Conservation (phyloP, 2,888 invertebrate genomes). For the Trissonchulus sp. region DNA sequence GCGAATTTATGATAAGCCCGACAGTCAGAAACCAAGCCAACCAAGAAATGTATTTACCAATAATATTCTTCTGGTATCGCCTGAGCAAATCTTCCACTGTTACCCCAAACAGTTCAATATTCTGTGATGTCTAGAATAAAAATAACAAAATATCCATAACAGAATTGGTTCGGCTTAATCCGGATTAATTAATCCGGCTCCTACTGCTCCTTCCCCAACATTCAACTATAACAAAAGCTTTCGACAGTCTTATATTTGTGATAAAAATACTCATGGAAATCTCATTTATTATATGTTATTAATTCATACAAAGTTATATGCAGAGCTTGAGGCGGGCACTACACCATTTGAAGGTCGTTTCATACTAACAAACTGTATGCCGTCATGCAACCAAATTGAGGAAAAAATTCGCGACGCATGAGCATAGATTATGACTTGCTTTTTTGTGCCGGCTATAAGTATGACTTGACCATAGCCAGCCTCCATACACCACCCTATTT, state of each 20-base stretch:
- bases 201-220: constrained; percentile 70
- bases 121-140: constrained; percentile 11
- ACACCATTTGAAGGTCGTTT: too few relatives aligned
- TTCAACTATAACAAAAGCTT: constrained; percentile 65
- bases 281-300: too few relatives aligned
- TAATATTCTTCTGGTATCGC: constrained; percentile 66
- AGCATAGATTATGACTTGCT: constrained; percentile 66
- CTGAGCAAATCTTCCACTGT: constrained; percentile 71
- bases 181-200: constrained; percentile 81
- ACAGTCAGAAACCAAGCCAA: too few relatives aligned
- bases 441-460: constrained; percentile 60
- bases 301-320: not conserved
- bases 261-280: too few relatives aligned
- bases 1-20: too few relatives aligned
- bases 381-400: not conserved
- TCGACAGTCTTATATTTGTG: not conserved
- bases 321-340: not conserved
- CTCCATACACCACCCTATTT: too few relatives aligned
- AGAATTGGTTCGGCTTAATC: constrained; percentile 60
- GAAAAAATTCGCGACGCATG: constrained; percentile 59
- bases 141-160: constrained; percentile 48
- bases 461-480: too few relatives aligned
- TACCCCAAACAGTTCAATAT: constrained; percentile 66
- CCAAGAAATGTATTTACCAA: constrained; percentile 56
- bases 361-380: too few relatives aligned